Evolutionary conservation across 1,140 invertebrate species (phyloP).

Genomic region (Zaprionus camerounensis): DNA sequence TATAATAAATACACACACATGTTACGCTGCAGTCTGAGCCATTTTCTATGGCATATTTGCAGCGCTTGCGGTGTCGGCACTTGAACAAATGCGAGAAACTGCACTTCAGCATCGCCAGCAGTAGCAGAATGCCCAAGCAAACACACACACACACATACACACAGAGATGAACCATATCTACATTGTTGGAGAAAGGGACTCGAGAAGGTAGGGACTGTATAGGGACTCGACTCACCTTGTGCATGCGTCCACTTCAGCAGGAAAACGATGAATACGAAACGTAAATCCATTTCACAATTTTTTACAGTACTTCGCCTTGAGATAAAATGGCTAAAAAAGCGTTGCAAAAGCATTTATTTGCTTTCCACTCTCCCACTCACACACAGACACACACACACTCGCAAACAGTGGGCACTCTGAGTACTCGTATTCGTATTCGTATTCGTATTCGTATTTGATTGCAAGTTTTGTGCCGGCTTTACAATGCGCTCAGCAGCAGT

Average conservation of each 20-base stretch:
- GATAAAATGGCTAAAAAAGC: conserved; percentile 82
- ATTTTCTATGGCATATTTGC: conserved; percentile 78
- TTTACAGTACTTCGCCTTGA: conserved; percentile 79
- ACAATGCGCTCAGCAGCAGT: conserved; percentile 17
- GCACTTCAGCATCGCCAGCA: conserved; percentile 50
- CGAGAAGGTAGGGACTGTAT: neutral
- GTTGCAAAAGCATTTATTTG: conserved; percentile 78
- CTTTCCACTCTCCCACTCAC: conserved; percentile 49
- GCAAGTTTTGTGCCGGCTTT: conserved; percentile 36
- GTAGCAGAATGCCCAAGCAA: conserved; percentile 68
- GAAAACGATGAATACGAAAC: conserved; percentile 83
- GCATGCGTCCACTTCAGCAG: conserved; percentile 83
- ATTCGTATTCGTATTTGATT: conserved; percentile 39
- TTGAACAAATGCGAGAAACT: conserved; percentile 59
- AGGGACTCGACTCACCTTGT: conserved; percentile 71
- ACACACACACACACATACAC: conserved; percentile 34
- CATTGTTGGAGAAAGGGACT: neutral
- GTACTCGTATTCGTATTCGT: neutral
- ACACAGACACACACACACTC: conserved; percentile 25
- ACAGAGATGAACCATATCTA: conserved; percentile 7
- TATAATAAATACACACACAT: conserved; percentile 49
- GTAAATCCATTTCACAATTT: conserved; percentile 82
- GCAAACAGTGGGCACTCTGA: conserved; percentile 19
- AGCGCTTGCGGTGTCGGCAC: conserved; percentile 47
- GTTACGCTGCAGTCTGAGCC: conserved; percentile 47